A percentile compares a stretch with the other conserved stretches of the same genome.
Conservation (phyloP, 2,113 vertebrate species). For the Acinonyx jubatus region DNA sequence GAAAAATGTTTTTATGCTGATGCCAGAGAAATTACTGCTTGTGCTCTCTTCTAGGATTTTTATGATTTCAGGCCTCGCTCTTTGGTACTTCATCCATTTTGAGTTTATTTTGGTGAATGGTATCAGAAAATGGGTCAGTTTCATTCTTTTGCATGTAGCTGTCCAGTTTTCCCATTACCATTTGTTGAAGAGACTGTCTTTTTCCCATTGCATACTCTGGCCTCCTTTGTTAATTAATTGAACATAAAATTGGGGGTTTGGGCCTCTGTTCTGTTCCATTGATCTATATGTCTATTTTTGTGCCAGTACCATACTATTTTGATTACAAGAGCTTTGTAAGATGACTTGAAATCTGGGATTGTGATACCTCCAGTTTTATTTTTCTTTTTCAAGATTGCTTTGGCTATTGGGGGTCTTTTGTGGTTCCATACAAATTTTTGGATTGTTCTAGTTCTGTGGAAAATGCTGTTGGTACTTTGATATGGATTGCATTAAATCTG, state of each 20-base stretch:
- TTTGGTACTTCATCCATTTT: background rate
- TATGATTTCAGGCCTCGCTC: background rate
- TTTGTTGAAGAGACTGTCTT: background rate
- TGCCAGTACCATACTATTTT: background rate
- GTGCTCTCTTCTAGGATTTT: background rate
- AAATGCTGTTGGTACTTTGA: background rate
- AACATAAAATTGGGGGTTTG: background rate
- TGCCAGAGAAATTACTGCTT: background rate
- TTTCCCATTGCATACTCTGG: background rate
- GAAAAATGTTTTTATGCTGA: background rate
- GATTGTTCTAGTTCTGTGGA: background rate
- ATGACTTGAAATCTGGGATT: background rate
- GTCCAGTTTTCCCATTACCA: background rate
- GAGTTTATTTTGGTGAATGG: background rate
- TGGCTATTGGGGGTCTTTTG: background rate
- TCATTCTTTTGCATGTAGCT: background rate
- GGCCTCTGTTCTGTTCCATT: background rate
- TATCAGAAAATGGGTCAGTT: background rate
- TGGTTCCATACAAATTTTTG: background rate
- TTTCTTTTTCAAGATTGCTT: background rate
- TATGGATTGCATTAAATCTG: background rate
- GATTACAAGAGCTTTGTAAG: background rate
- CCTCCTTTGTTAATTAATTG: background rate
- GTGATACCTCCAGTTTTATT: background rate
- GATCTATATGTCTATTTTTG: background rate